Conservation (phyloP, 2,113 vertebrate genomes). For the Hymenochirus boettgeri region DNA sequence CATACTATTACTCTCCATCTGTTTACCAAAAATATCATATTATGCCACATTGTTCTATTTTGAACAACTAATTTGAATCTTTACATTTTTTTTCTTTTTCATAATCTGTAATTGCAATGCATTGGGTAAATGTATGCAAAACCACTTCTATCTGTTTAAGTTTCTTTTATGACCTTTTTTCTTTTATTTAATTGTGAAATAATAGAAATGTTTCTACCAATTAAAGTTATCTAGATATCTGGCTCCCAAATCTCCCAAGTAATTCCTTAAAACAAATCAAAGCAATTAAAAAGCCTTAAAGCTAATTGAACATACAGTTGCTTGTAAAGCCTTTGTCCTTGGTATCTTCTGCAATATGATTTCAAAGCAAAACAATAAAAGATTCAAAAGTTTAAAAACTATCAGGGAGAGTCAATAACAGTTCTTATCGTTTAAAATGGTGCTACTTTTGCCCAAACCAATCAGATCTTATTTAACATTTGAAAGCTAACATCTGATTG, state of each 20-base stretch:
- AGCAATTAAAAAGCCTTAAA: conserved; percentile 59
- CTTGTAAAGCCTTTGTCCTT: conserved; percentile 53
- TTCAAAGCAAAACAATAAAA: conserved; percentile 45
- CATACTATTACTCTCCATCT: conserved; percentile 54
- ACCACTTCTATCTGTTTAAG: conserved; percentile 60
- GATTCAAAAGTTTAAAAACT: conserved; percentile 42
- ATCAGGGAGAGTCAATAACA: no score
- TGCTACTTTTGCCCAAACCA: no score
- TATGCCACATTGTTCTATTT: conserved; percentile 61
- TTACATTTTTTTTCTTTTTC: conserved; percentile 54
- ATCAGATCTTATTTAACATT: no score
- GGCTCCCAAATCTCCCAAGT: conserved; percentile 51
- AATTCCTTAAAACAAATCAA: conserved; percentile 57
- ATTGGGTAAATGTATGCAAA: conserved; percentile 54
- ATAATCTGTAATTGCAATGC: conserved; percentile 56
- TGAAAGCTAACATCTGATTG: no score
- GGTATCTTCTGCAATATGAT: conserved; percentile 47
- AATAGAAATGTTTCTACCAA: conserved; percentile 46
- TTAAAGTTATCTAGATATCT: conserved; percentile 56
- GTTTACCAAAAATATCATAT: conserved; percentile 68
- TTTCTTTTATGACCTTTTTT: conserved; percentile 55
- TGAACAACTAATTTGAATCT: conserved; percentile 65
- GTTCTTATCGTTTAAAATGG: no score
- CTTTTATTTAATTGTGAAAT: conserved; percentile 45
- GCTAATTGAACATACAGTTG: conserved; percentile 45